Percentiles rank a stretch among this genome's conserved stretches.
Conservation (phyloP, 2,113 vertebrate species). For the Campylomormyrus numenius region DNA sequence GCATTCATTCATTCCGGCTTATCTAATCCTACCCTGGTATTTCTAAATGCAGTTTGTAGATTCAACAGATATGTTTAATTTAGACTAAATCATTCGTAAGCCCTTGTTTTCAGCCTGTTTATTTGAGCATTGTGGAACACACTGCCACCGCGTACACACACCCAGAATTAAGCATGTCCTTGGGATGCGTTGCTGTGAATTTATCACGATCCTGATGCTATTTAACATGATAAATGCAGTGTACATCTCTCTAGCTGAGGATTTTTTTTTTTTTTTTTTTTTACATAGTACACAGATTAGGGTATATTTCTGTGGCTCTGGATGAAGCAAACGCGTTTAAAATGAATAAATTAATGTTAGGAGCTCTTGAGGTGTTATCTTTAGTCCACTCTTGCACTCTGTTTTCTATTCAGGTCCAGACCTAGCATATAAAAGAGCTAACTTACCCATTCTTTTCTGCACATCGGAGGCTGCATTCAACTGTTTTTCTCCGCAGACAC, state of each 20-base stretch:
- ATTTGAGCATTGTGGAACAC: background rate
- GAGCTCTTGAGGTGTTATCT: slow-evolving; percentile 46
- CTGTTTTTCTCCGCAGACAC: slow-evolving; percentile 82
- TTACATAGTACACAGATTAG: background rate
- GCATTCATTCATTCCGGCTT: background rate
- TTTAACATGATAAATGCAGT: slow-evolving; percentile 9
- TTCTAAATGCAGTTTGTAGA: background rate
- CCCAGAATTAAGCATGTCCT: slow-evolving; percentile 3
- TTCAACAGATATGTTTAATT: slow-evolving; percentile 6
- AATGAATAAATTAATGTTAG: slow-evolving; percentile 43
- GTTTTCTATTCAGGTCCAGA: slow-evolving; percentile 61
- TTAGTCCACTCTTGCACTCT: slow-evolving; percentile 42
- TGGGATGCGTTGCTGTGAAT: background rate
- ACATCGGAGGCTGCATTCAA: slow-evolving; percentile 99
- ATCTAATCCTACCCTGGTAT: background rate
- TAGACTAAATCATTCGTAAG: background rate
- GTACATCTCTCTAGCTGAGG: background rate
- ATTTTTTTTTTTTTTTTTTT: background rate
- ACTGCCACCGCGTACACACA: background rate
- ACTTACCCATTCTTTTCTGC: slow-evolving; percentile 99
- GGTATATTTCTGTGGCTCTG: slow-evolving; percentile 9
- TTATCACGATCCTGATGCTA: background rate
- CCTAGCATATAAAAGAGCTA: slow-evolving; percentile 63
- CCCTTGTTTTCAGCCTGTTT: background rate
- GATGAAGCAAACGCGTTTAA: slow-evolving; percentile 33